phyloP scores from a whole-genome alignment of 2,888 invertebrate species.

The Aphodius sticticus region DNA sequence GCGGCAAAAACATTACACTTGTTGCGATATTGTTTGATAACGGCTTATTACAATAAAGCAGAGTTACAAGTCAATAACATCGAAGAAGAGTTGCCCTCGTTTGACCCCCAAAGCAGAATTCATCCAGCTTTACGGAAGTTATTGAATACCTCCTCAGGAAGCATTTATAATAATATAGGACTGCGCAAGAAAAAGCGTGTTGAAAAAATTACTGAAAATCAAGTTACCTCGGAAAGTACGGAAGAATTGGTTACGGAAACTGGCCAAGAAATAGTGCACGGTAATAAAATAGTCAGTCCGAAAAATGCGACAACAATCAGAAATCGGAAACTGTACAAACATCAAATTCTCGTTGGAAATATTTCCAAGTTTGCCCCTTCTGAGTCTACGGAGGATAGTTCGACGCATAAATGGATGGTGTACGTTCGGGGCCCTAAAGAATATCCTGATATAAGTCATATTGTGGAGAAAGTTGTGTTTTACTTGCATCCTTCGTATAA shows the following conservation, averaged over 20 bases:
- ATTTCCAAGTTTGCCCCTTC: slow-evolving; percentile 84
- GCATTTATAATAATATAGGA: slow-evolving; percentile 28
- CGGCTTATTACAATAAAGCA: slow-evolving; percentile 68
- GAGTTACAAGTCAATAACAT: slow-evolving; percentile 59
- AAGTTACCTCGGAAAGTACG: background rate
- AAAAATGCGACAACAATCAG: slow-evolving; percentile 41
- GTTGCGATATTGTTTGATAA: slow-evolving; percentile 66
- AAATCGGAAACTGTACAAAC: slow-evolving; percentile 54
- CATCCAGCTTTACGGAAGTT: slow-evolving; percentile 82
- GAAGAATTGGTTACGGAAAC: slow-evolving; percentile 27
- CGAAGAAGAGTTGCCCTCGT: slow-evolving; percentile 50
- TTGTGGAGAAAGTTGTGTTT: slow-evolving; percentile 79
- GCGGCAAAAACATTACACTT: slow-evolving; percentile 67
- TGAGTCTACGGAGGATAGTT: slow-evolving; percentile 71
- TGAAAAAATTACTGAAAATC: slow-evolving; percentile 25
- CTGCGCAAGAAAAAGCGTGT: slow-evolving; percentile 41
- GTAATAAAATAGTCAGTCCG: slow-evolving; percentile 19
- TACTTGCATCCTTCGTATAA: slow-evolving; percentile 86
- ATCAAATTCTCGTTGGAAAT: slow-evolving; percentile 69
- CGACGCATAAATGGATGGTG: slow-evolving; percentile 91
- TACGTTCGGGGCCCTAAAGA: slow-evolving; percentile 79
- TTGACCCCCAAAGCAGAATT: slow-evolving; percentile 61
- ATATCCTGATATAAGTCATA: slow-evolving; percentile 66
- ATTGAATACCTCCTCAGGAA: slow-evolving; percentile 67
- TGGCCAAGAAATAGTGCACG: slow-evolving; percentile 27